Evolutionary conservation across 2,113 vertebrate species (phyloP).

Genomic region (Dromaius novaehollandiae): DNA sequence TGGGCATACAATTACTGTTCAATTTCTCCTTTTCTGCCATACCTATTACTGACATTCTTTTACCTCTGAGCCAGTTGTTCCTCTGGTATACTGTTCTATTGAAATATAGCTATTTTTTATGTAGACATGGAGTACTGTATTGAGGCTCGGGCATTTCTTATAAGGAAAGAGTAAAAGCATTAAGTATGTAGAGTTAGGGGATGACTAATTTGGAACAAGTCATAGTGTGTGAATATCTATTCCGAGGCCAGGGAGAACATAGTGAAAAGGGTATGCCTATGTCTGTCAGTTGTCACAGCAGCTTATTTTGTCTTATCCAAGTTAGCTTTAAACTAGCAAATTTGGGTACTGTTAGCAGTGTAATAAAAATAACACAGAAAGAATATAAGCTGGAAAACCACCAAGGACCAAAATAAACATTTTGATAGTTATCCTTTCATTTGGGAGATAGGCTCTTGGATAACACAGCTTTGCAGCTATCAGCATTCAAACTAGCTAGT

Average conservation of each 20-base stretch:
- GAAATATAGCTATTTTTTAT: neutral
- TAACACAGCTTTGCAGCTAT: neutral
- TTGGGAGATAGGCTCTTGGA: neutral
- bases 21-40: neutral
- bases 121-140: neutral
- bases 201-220: neutral
- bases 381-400: neutral
- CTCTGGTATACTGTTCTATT: neutral
- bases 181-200: neutral
- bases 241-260: accelerated
- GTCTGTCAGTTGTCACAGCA: neutral
- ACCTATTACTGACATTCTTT: neutral
- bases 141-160: neutral
- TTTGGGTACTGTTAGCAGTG: neutral
- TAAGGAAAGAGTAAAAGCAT: neutral
- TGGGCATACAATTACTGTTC: neutral
- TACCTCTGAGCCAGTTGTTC: neutral
- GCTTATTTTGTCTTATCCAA: neutral
- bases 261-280: neutral
- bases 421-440: neutral
- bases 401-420: neutral
- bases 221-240: neutral
- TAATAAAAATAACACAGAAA: neutral
- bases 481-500: neutral
- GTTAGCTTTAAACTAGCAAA: neutral